These are phyloP conservation scores for Beroe forskalii DNA, from an alignment of 37 sponge, comb jelly and placozoan genomes.

Conservation along the genomic window DNA sequence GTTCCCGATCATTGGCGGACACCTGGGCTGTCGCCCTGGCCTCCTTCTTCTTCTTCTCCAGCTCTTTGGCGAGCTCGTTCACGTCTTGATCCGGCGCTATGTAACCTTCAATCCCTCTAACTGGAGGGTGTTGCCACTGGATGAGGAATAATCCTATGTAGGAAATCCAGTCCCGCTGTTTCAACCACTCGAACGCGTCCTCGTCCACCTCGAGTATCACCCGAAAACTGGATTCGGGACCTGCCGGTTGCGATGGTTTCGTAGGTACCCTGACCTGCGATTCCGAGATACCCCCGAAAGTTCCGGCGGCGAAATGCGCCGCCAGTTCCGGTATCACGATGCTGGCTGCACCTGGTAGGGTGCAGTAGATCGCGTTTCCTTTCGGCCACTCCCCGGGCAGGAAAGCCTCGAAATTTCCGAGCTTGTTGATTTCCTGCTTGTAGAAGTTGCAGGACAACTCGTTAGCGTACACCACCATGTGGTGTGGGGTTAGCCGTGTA, in stretches of 20 bases:
- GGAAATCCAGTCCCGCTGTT: neutral
- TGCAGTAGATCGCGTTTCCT: neutral
- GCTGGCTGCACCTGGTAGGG: neutral
- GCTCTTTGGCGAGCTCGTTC: neutral
- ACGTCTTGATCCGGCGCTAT: neutral
- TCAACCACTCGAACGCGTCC: neutral
- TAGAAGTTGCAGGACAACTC: neutral
- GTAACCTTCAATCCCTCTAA: neutral
- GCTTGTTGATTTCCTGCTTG: neutral
- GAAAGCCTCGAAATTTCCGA: neutral
- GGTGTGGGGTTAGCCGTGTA: neutral
- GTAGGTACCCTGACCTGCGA: neutral
- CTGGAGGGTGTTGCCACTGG: neutral
- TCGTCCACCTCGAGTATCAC: neutral
- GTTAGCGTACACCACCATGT: neutral
- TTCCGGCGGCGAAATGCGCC: neutral
- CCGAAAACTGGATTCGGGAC: neutral
- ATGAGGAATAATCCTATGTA: neutral
- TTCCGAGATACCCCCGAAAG: neutral
- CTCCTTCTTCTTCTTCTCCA: neutral
- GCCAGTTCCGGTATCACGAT: neutral
- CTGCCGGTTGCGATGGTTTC: constrained; percentile 10
- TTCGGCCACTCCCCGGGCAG: neutral
- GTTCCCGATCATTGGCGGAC: neutral
- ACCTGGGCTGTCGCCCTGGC: neutral